These are phyloP conservation scores for Beroe ovata DNA, from an alignment of 37 sponge, comb jelly and placozoan genomes.

Conservation along the genomic window DNA sequence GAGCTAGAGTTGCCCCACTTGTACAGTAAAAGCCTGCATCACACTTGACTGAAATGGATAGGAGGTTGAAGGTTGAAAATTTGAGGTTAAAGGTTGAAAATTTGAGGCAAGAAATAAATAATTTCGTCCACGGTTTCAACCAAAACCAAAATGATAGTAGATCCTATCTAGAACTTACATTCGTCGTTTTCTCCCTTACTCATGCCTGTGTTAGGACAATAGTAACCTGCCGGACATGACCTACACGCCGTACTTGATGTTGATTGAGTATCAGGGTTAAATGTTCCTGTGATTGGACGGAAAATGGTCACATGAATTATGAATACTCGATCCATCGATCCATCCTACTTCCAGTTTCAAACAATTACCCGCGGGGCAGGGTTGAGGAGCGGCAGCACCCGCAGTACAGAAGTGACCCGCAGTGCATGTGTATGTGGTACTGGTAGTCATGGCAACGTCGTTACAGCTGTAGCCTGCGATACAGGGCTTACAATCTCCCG, in stretches of 20 bases:
- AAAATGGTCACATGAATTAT: no score
- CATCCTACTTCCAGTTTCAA: no score
- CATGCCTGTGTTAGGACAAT: slow-evolving; percentile 51
- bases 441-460: slow-evolving; percentile 9
- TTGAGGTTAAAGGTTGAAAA: no score
- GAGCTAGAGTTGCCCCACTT: not conserved
- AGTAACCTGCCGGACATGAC: slow-evolving; percentile 69
- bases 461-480: slow-evolving; percentile 37
- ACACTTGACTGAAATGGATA: slow-evolving; percentile 48
- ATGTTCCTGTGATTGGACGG: slow-evolving; percentile 23
- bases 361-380: slow-evolving; percentile 68
- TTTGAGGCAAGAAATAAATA: no score
- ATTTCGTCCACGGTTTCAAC: no score
- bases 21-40: slow-evolving; percentile 67
- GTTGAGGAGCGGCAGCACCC: slow-evolving; percentile 3
- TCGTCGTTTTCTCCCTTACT: not conserved
- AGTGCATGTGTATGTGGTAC: slow-evolving; percentile 63
- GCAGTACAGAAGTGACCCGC: slow-evolving; percentile 67
- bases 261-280: slow-evolving; percentile 16
- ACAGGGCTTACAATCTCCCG: slow-evolving; percentile 12
- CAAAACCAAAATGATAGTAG: no score
- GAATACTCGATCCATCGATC: no score
- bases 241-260: slow-evolving; percentile 34
- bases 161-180: slow-evolving; percentile 11
- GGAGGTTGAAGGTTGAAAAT: no score